Percentiles rank a stretch among this genome's conserved stretches.
phyloP scores from a whole-genome alignment of 2,113 vertebrate species.

The Cynocephalus volans region DNA sequence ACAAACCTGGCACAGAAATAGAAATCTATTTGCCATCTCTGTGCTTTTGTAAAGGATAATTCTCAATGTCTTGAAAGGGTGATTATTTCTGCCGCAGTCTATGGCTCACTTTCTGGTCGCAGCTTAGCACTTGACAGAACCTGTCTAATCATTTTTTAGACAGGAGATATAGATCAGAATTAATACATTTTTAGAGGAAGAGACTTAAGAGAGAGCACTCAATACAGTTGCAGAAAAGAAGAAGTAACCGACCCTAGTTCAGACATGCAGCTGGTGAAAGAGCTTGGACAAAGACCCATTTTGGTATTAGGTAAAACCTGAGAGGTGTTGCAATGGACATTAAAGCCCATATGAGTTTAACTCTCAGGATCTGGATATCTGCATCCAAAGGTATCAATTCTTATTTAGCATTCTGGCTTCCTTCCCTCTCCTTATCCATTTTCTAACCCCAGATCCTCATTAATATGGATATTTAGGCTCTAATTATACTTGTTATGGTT shows the following conservation, averaged over 20 bases:
- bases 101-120: neutral
- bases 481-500: slow-evolving; percentile 71
- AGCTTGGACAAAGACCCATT: neutral
- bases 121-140: neutral
- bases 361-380: neutral
- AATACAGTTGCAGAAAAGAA: neutral
- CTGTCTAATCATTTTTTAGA: neutral
- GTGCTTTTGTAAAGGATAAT: neutral
- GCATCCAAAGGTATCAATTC: slow-evolving; percentile 35
- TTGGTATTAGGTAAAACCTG: neutral
- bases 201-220: neutral
- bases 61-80: neutral
- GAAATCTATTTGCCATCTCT: neutral
- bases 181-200: neutral
- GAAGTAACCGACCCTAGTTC: neutral
- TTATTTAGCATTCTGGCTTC: slow-evolving; percentile 59
- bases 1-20: neutral
- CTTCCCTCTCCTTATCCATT: slow-evolving; percentile 34
- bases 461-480: slow-evolving; percentile 68
- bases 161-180: neutral
- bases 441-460: slow-evolving; percentile 62
- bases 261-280: neutral
- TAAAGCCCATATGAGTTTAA: neutral
- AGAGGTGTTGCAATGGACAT: neutral
- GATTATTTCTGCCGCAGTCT: neutral